phyloP scores from a whole-genome alignment of 2,113 vertebrate genomes.

The Holacanthus passer region DNA sequence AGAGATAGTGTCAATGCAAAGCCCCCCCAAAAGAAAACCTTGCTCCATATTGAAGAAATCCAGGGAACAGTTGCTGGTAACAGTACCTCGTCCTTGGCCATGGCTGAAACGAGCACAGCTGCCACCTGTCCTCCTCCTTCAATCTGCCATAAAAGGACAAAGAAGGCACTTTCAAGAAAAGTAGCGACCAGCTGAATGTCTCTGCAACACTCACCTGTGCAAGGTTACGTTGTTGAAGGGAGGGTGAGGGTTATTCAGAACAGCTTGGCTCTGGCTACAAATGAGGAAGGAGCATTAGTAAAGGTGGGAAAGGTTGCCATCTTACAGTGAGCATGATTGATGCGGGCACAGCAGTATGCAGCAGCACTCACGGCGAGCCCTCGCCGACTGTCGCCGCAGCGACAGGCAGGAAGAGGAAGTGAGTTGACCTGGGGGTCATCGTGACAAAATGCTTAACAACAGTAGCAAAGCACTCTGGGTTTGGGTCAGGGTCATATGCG shows the following conservation, averaged over 20 bases:
- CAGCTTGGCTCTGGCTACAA: conserved; percentile 72
- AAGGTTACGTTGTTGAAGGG: conserved; percentile 66
- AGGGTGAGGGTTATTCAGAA: conserved; percentile 74
- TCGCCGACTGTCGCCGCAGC: conserved; percentile 53
- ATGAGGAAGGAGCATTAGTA: conserved; percentile 71
- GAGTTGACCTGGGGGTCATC: conserved; percentile 68
- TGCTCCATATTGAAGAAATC: too few relatives aligned
- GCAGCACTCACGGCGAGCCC: conserved; percentile 61
- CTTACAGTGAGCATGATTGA: conserved; percentile 77
- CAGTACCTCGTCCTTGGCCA: background rate
- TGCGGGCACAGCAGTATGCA: conserved; percentile 59
- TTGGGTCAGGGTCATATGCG: conserved; percentile 70
- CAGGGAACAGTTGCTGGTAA: too few relatives aligned
- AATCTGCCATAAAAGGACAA: conserved; percentile 77
- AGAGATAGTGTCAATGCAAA: background rate
- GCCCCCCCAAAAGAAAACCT: too few relatives aligned
- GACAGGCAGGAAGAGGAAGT: conserved; percentile 77
- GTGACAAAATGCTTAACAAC: conserved; percentile 80
- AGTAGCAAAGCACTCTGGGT: conserved; percentile 65
- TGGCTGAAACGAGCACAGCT: background rate
- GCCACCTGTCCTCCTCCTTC: background rate
- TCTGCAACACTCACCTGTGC: conserved; percentile 47
- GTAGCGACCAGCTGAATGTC: conserved; percentile 30
- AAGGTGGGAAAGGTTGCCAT: conserved; percentile 75
- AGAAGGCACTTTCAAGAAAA: conserved; percentile 69